Base-by-base conservation (phyloP, 2,113 vertebrate species). In the Neodontobutis hainanensis region DNA sequence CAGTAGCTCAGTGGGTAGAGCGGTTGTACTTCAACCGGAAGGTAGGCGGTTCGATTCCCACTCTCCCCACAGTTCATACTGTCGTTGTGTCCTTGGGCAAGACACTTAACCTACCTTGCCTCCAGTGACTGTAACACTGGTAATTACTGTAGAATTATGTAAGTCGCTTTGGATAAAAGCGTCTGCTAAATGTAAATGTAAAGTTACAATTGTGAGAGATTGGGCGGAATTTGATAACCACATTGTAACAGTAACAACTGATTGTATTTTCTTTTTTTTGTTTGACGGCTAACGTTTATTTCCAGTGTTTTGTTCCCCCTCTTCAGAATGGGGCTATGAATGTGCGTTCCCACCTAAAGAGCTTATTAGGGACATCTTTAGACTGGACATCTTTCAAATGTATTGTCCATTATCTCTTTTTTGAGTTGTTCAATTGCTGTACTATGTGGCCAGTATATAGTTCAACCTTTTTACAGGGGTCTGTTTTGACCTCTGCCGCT, bases 251-350 rank as follows among this genome's bases (percentile, higher is more conserved):
- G n/a, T n/a, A n/a, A n/a, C 47, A 48, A 11, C 16, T 6, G 47
- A 35, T 61, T 70, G 70, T 72, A 51, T 50, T 61, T 50, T 47
- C 5, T 45, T 48, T 32, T 73, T 85, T 87, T 81, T 87, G 19
- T 65, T 57, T 65, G 11, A 14, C 44, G 73, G 59, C 82, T 57
- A 59, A 9, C 56, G 73, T 51, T 69, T 16, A 60, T 56, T 73
- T 88, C 75, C 81, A 16, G 53, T 34, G 66, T 74, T 75, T 64
- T 53, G 47, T 84, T 85, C 78, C 71, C 34, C 15, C 68, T 82
- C 75, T 82, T 27, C 3, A 27, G 19, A 57, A 47, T 55, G 11
- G 16, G 42, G 65, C 58, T 47, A 78, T 77, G 16, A 51, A 5
- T 51, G 49, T 69, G 51, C 61, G 16, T 16, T 56, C 32, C 11